phyloP scores from a whole-genome alignment of 2,113 vertebrate genomes.

The Glaucomys volans region DNA sequence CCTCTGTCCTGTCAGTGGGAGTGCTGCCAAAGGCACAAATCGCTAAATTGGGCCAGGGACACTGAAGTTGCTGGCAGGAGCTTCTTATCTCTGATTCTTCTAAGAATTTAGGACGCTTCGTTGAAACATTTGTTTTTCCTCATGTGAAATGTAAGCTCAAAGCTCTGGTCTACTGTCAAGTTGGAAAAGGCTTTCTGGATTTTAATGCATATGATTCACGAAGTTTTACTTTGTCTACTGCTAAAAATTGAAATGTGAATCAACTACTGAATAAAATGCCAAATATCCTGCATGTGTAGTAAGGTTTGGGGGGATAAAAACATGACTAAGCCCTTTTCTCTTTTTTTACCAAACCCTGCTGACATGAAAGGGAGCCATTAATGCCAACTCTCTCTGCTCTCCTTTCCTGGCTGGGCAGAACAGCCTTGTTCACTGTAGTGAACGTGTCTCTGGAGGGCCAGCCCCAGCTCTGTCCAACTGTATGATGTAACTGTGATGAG shows the following conservation, averaged over 20 bases:
- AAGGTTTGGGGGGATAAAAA: neutral
- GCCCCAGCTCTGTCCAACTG: neutral
- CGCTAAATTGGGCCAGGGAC: constrained; percentile 45
- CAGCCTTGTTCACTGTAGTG: neutral
- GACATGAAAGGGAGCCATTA: neutral
- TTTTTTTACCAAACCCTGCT: neutral
- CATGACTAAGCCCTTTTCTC: neutral
- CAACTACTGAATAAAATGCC: neutral
- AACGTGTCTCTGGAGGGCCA: neutral
- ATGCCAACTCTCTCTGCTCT: neutral
- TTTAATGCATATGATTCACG: neutral
- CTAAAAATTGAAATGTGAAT: constrained; percentile 4
- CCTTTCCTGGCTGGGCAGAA: neutral
- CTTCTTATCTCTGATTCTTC: constrained; percentile 59
- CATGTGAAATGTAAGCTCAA: neutral
- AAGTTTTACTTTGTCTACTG: neutral
- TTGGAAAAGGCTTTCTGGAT: constrained; percentile 24
- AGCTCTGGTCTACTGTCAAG: neutral
- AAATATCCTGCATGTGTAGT: neutral
- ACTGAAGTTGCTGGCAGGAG: neutral
- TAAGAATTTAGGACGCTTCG: constrained; percentile 58
- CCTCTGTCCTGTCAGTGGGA: constrained; percentile 55
- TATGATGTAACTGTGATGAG: neutral
- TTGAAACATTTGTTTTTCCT: constrained; percentile 45
- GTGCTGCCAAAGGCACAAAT: constrained; percentile 26